Evolutionary conservation across 2,797 vertebrate species (phyloP), one percentile per base, ranked within the genome.

Genomic region (Thamnophis elegans): DNA sequence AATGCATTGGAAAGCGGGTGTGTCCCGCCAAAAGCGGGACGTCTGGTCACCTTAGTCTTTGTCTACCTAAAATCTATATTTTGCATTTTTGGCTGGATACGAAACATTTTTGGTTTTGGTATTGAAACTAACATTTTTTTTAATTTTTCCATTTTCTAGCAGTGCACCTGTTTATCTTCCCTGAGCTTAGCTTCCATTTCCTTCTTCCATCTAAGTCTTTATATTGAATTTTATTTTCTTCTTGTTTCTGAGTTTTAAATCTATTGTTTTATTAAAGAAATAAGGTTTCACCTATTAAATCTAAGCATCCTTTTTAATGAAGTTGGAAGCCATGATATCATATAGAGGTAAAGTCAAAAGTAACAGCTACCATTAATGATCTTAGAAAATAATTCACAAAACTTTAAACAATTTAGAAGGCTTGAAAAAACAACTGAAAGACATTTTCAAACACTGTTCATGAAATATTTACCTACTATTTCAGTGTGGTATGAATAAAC

Each of bases 361-460:
- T 26, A 94, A 60, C 10, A 89, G 53, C 87, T 92, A 11, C 93
- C 56, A 92, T 12, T 94, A 93, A 68, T 5, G 92, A 0, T 86
- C 86, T 56, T 90, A 89, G 47, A 93, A 10, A 95, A 91, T 0
- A 86, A 1, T 94, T 93, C 5, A 16, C 92, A 56, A 82, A 86
- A 93, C 62, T 1, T 32, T 95, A 73, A 90, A 90, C 1, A 93
- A 92, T 82, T 0, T 68, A 88, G 2, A 0, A 0, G 92, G 9
- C 5, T 89, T 93, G 62, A 25, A 88, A 91, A 47, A 6, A 93
- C 26, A 87, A 2, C 20, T 90, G 47, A 93, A 95, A 93, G 26
- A 56, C 4, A 91, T 91, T 89, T 88, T 89, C 87, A 82, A 95
- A 14, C 10, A 28, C 8, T 93, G 10, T 93, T 90, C 54, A 90